Percentiles rank a stretch among this genome's conserved stretches.
Evolutionary conservation across 2,797 vertebrate genomes (phyloP).

Genomic region (Helostoma temminkii): DNA sequence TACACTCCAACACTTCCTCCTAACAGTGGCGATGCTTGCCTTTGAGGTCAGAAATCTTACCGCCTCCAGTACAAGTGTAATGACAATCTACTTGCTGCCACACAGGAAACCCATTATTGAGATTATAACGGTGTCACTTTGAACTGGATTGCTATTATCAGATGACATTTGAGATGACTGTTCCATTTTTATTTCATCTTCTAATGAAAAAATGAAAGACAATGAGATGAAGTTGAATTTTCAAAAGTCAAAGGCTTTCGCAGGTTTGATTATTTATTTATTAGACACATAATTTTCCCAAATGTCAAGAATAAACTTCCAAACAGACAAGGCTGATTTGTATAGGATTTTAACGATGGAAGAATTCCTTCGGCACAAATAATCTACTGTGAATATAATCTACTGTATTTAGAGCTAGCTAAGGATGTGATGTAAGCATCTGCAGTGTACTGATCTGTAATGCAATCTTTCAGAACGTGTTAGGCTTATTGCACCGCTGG

Average conservation of each 20-base stretch:
- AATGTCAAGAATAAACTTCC: conserved; percentile 6
- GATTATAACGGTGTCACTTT: conserved; percentile 62
- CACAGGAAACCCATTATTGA: conserved; percentile 53
- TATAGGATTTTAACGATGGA: not conserved
- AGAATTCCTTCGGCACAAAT: conserved; percentile 9
- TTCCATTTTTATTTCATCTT: conserved; percentile 11
- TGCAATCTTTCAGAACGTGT: conserved; percentile 57
- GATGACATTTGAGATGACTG: conserved; percentile 55
- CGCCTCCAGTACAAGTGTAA: conserved; percentile 31
- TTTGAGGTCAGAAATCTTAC: conserved; percentile 42
- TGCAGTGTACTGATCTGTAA: conserved; percentile 57
- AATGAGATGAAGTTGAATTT: not conserved
- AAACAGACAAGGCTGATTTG: not conserved
- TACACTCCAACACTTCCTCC: conserved; percentile 16
- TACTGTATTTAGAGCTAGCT: conserved; percentile 25
- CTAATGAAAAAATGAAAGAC: conserved; percentile 1
- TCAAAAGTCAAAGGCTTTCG: conserved; percentile 7
- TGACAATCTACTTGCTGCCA: conserved; percentile 54
- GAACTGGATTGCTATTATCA: conserved; percentile 52
- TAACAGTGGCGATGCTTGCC: conserved; percentile 20
- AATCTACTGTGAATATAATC: conserved; percentile 43
- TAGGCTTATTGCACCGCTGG: conserved; percentile 63
- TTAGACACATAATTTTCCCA: not conserved
- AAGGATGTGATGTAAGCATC: conserved; percentile 49
- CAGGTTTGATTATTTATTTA: not conserved